These are phyloP conservation scores for Chamaetylas fuelleborni DNA, from an alignment of 2,113 vertebrate genomes.

Conservation along the genomic window DNA sequence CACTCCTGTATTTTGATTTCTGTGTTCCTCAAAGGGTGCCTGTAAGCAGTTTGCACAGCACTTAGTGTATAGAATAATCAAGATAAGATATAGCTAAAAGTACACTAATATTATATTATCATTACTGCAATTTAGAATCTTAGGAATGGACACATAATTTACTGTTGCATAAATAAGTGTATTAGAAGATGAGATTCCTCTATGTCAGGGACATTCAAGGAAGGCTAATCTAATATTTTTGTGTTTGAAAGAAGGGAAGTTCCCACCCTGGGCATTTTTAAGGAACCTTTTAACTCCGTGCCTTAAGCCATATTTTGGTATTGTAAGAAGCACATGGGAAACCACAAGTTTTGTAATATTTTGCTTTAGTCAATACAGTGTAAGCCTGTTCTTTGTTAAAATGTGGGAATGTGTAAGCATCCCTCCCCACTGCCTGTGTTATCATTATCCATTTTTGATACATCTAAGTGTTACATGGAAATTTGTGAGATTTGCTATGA, in stretches of 20 bases:
- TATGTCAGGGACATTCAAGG: not conserved
- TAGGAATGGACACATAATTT: not conserved
- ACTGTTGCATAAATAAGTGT: not conserved
- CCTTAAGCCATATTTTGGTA: not conserved
- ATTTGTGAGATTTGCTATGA: not conserved
- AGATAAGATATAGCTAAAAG: not conserved
- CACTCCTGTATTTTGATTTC: not conserved
- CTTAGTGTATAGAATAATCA: not conserved
- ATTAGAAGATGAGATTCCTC: not conserved
- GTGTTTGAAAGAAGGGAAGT: not conserved
- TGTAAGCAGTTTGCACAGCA: not conserved
- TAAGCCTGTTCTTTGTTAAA: not conserved
- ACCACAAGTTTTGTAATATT: not conserved
- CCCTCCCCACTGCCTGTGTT: not conserved
- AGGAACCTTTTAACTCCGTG: not conserved
- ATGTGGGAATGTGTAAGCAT: not conserved
- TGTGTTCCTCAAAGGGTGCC: not conserved
- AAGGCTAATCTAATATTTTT: not conserved
- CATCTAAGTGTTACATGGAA: not conserved
- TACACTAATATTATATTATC: not conserved
- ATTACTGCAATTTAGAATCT: not conserved
- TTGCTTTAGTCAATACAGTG: not conserved
- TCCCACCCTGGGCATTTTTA: not conserved
- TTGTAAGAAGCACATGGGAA: not conserved
- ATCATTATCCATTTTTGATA: not conserved